Percentiles rank a stretch among this genome's conserved stretches.
These are phyloP conservation scores for Cottus gobio DNA, from an alignment of 2,113 vertebrate genomes.

Conservation along the genomic window DNA sequence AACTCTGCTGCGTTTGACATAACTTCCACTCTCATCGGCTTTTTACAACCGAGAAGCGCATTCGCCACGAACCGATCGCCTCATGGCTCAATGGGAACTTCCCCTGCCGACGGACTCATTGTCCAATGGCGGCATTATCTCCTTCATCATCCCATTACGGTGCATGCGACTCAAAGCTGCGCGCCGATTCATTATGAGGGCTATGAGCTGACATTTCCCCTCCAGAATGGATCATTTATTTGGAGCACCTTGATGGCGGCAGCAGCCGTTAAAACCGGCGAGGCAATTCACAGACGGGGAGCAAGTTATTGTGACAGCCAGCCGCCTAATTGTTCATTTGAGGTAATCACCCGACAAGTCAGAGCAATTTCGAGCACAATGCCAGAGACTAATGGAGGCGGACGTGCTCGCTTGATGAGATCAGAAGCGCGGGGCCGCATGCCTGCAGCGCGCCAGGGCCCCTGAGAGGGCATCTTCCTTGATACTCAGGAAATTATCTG, in stretches of 20 bases:
- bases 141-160: slow-evolving; percentile 51
- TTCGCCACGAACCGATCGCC: not conserved
- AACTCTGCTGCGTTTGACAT: not conserved
- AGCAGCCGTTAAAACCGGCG: slow-evolving; percentile 62
- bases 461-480: slow-evolving; percentile 40
- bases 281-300: slow-evolving; percentile 59
- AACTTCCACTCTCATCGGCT: not conserved
- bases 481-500: slow-evolving; percentile 41
- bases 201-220: slow-evolving; percentile 73
- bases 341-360: slow-evolving; percentile 81
- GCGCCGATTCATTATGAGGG: slow-evolving; percentile 67
- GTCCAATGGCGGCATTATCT: slow-evolving; percentile 53
- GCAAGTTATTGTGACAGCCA: slow-evolving; percentile 80
- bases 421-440: slow-evolving; percentile 57
- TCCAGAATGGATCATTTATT: slow-evolving; percentile 74
- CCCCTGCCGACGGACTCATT: slow-evolving; percentile 24
- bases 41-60: not conserved
- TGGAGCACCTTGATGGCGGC: slow-evolving; percentile 71
- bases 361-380: slow-evolving; percentile 77
- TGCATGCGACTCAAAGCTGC: slow-evolving; percentile 44
- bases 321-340: slow-evolving; percentile 82
- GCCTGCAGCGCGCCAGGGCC: slow-evolving; percentile 60
- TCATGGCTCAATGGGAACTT: slow-evolving; percentile 35
- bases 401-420: slow-evolving; percentile 74
- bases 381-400: slow-evolving; percentile 75